Evolutionary conservation across 2,797 vertebrate genomes (phyloP), one percentile per base, ranked within the genome.

Genomic region (Hydrophis major): DNA sequence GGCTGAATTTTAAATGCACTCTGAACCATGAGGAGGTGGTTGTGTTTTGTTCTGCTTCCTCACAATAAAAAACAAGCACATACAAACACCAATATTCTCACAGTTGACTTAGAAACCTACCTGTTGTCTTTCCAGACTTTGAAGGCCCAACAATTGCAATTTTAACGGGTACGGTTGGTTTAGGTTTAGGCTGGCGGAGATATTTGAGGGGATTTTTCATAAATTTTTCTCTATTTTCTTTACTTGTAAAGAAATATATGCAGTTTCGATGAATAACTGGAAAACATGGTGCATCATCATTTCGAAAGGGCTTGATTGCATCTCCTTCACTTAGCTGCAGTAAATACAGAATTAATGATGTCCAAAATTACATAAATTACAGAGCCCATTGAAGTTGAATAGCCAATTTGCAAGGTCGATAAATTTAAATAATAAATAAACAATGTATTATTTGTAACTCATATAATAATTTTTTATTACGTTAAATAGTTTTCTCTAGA

Each of bases 61-160:
- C 37, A 5, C 22, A 47, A 47, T 83, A 47, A 47, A 83, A 83
- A 78, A 74, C 20, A 22, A 47, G 37, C 74, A 47, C 47, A 83
- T 42, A 47, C 42, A 47, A 47, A 83, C 20, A 47, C 74, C 42
- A 47, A 83, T 83, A 83, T 83, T 83, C 20, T 47, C 20, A 83
- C 10, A 47, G 37, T 28, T 47, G 20, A 59, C 91, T 91, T 14
- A 92, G 1, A 86, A 47, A 27, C 95, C 94, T 96, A 99, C 99
- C 97, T 95, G 99, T 98, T 78, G 98, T 99, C 97, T 99, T 99
- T 91, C 99, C 99, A 94, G 99, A 99, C 97, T 99, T 99, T 89
- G 99, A 98, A 94, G 98, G 98, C 91, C 99, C 99, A 89, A 98
- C 96, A 22, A 99, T 93, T 87, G 98, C 98, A 91, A 99, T 96